A percentile compares a stretch with the other conserved stretches of the same genome.
Evolutionary conservation across 2,797 vertebrate genomes (phyloP).

Genomic region (Pipistrellus kuhlii): DNA sequence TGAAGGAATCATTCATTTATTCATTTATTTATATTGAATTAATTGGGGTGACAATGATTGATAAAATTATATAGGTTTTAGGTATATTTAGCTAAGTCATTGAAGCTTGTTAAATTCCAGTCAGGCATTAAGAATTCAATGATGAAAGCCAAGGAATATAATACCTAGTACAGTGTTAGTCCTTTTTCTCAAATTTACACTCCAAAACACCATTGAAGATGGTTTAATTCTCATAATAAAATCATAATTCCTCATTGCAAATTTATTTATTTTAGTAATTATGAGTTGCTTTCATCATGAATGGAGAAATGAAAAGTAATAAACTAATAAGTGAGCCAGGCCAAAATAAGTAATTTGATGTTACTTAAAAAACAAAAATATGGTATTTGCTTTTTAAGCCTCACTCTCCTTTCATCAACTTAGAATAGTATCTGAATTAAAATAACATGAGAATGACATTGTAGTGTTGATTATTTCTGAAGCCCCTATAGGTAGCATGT

Average conservation of each 20-base stretch:
- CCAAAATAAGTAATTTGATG: conserved; percentile 19
- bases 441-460: background rate
- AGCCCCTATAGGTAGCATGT: background rate
- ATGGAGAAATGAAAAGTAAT: background rate
- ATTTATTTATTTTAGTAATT: conserved; percentile 20
- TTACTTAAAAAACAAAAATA: conserved; percentile 12
- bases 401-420: background rate
- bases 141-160: background rate
- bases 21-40: background rate
- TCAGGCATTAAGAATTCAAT: background rate
- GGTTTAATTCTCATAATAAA: conserved; percentile 17
- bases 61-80: background rate
- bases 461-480: background rate
- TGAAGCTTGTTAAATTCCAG: background rate
- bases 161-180: background rate
- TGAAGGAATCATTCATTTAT: background rate
- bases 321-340: background rate
- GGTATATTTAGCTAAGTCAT: background rate
- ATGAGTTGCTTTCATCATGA: conserved; percentile 13
- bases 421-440: conserved; percentile 17
- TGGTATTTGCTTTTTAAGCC: background rate
- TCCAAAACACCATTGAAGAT: background rate
- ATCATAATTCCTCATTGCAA: background rate
- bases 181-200: conserved; percentile 3
- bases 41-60: background rate